Conservation (phyloP, 2,888 invertebrate species). For the Dione juno region DNA sequence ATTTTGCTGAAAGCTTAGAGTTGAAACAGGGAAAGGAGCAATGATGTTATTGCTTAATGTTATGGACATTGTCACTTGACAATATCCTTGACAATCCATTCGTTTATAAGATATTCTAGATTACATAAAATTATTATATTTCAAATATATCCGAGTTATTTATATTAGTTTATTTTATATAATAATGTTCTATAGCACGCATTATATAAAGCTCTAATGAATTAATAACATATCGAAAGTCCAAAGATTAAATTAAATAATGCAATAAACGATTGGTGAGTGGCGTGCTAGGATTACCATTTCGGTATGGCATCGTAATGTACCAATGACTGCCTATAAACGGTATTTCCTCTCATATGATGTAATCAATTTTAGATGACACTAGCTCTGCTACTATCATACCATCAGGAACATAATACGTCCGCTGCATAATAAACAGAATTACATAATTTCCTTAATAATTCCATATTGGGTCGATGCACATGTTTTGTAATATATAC, state of each 20-base stretch:
- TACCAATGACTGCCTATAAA: conserved; percentile 21
- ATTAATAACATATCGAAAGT: conserved; percentile 1
- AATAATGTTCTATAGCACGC: neutral
- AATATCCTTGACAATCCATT: no score
- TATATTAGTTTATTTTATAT: neutral
- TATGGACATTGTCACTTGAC: no score
- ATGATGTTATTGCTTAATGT: no score
- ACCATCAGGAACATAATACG: conserved; percentile 12
- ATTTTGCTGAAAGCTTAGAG: no score
- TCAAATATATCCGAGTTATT: no score
- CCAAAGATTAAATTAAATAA: conserved; percentile 4
- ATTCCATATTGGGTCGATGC: neutral
- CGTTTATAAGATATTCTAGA: no score
- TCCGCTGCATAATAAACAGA: neutral
- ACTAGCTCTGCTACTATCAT: conserved; percentile 7
- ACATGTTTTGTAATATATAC: neutral
- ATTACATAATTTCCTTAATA: conserved; percentile 1
- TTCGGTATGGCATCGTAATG: conserved; percentile 45
- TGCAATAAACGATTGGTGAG: neutral
- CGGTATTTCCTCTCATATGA: conserved; percentile 1
- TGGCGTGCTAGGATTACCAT: conserved; percentile 30
- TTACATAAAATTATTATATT: no score
- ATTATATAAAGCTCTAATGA: conserved; percentile 9
- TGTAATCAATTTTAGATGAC: conserved; percentile 17
- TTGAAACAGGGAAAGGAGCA: no score